Evolutionary conservation across 2,888 invertebrate species (phyloP).

Genomic region (Dione juno): DNA sequence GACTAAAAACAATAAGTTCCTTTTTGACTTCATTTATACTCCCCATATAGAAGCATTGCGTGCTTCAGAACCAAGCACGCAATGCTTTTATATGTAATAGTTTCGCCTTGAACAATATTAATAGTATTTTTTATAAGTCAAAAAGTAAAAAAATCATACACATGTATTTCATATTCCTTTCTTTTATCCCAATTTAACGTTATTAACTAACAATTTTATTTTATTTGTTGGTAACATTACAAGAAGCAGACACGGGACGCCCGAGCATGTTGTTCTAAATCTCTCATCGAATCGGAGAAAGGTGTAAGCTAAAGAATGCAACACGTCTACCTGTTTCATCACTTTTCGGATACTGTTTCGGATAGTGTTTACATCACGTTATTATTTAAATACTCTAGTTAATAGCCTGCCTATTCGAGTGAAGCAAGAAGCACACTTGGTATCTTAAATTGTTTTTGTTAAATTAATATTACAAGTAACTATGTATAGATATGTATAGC

Average conservation of each 20-base stretch:
- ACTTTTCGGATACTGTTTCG: constrained; percentile 47
- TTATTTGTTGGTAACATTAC: neutral
- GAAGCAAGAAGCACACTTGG: neutral
- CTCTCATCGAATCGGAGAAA: constrained; percentile 40
- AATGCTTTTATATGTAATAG: too few species aligned
- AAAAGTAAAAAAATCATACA: neutral
- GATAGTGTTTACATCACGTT: constrained; percentile 33
- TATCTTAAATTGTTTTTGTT: too few species aligned
- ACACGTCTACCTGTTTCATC: constrained; percentile 49
- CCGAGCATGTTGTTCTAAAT: constrained; percentile 44
- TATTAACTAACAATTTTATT: neutral
- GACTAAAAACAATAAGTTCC: too few species aligned
- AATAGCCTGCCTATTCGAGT: constrained; percentile 15
- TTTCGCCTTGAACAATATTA: too few species aligned
- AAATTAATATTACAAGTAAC: too few species aligned
- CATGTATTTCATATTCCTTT: too few species aligned
- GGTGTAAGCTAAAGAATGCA: constrained; percentile 52
- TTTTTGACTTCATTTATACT: too few species aligned
- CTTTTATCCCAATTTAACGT: too few species aligned
- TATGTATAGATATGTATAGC: too few species aligned
- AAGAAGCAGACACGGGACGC: constrained; percentile 4
- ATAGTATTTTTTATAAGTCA: too few species aligned
- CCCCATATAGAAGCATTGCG: too few species aligned
- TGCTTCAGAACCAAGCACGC: too few species aligned
- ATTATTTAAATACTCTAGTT: constrained; percentile 36